Evolutionary conservation across 2,797 vertebrate species (phyloP), one percentile per base, ranked within the genome.

Genomic region (Sitta carolinensis): DNA sequence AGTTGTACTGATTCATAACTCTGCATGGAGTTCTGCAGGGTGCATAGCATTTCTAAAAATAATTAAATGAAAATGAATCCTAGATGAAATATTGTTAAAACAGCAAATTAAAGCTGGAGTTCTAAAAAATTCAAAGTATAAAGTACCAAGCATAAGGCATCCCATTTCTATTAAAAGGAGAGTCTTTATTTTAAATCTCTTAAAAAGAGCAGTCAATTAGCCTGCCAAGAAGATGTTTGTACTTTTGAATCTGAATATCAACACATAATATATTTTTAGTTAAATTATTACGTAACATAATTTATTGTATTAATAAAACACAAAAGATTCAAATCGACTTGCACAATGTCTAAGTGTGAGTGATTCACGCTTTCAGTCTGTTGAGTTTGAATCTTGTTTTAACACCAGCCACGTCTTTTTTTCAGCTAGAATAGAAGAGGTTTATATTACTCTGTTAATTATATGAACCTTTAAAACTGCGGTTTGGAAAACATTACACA

Each of bases 401-500:
- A 90, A 61, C 59, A 90, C 48, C 29, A 50, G 54, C 47, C 68
- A 80, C 2, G 0, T 61, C 42, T 84, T 87, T 82, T 74, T 90
- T 84, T 76, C 63, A 93, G 55, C 59, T 88, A 73, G 83, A 93
- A 89, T 32, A 73, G 42, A 78, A 88, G 70, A 43, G 80, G 68
- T 93, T 96, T 84, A 54, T 86, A 73, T 36, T 78, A 73, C 70
- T 87, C 48, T 73, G 55, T 86, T 93, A 95, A 95, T 94, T 93
- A 90, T 26, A 63, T 76, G 42, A 79, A 50, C 80, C 67, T 87
- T 96, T 84, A 92, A 95, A 79, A 73, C 42, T 79, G 82, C 73
- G 89, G 87, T 88, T 95, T 94, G 94, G 92, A 96, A 95, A 96
- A 90, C 83, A 90, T 91, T 86, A 90, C 74, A 64, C 66, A 76